A percentile compares a stretch with the other conserved stretches of the same genome.
These are phyloP conservation scores for Tinamus major DNA, from an alignment of 2,797 vertebrate genomes.

Conservation along the genomic window DNA sequence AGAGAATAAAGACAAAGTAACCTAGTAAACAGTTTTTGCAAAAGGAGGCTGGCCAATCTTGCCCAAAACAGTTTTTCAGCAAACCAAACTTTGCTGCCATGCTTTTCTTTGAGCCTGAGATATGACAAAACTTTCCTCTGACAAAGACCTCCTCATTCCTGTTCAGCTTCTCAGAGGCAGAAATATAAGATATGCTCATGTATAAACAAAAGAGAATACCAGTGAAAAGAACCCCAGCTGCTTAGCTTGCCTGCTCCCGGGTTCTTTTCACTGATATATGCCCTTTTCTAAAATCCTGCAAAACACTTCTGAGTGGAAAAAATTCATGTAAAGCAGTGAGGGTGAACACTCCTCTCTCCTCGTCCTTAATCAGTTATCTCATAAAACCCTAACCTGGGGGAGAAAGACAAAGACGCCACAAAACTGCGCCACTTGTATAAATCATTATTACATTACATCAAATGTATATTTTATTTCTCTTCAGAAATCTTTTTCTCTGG, in stretches of 20 bases:
- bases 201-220: neutral
- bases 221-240: too few species aligned
- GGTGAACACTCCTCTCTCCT: neutral
- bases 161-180: neutral
- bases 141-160: neutral
- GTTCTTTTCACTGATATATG: too few species aligned
- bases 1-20: neutral
- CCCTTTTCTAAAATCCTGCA: too few species aligned
- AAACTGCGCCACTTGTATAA: neutral
- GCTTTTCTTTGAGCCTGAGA: neutral
- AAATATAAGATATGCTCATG: accelerated
- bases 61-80: neutral
- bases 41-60: neutral
- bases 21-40: neutral
- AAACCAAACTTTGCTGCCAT: neutral
- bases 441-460: neutral
- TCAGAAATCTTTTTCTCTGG: neutral
- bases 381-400: neutral
- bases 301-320: too few species aligned
- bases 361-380: neutral
- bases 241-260: too few species aligned
- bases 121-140: neutral
- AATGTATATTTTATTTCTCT: neutral
- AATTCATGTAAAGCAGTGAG: neutral
- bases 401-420: neutral